phyloP scores from a whole-genome alignment of 2,888 invertebrate genomes.

The Philonicus albiceps region DNA sequence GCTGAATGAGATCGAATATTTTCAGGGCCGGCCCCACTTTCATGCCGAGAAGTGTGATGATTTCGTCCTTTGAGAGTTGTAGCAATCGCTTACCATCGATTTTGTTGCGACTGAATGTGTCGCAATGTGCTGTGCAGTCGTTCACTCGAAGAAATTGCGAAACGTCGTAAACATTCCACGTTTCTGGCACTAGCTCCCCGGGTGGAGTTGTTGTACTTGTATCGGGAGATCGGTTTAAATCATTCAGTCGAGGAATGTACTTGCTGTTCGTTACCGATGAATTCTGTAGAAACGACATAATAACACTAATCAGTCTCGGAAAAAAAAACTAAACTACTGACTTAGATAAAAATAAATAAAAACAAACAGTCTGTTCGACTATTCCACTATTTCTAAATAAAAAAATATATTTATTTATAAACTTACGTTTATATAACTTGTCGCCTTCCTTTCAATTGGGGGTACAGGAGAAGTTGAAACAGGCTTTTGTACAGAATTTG shows the following conservation, averaged over 20 bases:
- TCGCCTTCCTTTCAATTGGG: conserved; percentile 69
- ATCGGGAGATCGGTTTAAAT: conserved; percentile 53
- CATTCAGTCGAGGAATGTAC: conserved; percentile 68
- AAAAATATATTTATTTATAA: background rate
- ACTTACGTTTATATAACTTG: conserved; percentile 70
- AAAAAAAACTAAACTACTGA: background rate
- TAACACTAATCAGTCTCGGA: background rate
- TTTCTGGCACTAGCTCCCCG: conserved; percentile 66
- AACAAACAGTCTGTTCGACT: background rate
- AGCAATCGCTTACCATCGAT: conserved; percentile 84
- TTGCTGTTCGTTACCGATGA: conserved; percentile 65
- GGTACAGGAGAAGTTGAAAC: conserved; percentile 62
- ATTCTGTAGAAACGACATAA: conserved; percentile 55
- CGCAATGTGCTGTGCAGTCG: conserved; percentile 79
- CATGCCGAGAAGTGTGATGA: conserved; percentile 87
- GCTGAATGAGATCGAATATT: conserved; percentile 91
- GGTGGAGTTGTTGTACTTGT: conserved; percentile 20
- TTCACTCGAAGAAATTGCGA: conserved; percentile 89
- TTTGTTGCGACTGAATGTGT: conserved; percentile 73
- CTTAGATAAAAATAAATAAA: too few species aligned
- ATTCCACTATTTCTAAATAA: background rate
- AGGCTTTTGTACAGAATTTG: conserved; percentile 60
- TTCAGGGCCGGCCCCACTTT: conserved; percentile 95
- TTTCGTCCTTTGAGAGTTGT: conserved; percentile 86
- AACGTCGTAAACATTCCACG: conserved; percentile 87